These are phyloP conservation scores for Phorcus lineatus DNA, from an alignment of 2,888 invertebrate species.

Conservation along the genomic window DNA sequence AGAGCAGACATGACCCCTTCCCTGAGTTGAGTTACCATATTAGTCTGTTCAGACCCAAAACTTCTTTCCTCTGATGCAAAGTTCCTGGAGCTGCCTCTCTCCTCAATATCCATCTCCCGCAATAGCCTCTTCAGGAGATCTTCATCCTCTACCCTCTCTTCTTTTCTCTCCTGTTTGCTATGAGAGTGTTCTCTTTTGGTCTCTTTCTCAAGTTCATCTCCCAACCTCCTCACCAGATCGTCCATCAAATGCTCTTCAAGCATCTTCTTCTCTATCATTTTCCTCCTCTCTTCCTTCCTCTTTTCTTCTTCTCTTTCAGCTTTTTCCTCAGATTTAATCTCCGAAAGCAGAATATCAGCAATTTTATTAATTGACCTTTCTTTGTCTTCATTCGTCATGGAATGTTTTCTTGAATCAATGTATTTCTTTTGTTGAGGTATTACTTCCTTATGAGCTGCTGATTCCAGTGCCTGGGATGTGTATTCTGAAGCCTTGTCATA, in stretches of 20 bases:
- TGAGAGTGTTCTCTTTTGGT: not conserved
- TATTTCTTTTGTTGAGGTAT: no score
- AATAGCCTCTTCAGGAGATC: not conserved
- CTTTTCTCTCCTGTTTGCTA: conserved; percentile 2
- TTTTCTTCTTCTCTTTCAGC: not conserved
- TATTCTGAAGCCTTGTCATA: no score
- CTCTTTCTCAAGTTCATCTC: not conserved
- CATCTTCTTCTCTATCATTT: not conserved
- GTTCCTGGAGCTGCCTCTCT: not conserved
- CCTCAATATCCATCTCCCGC: not conserved
- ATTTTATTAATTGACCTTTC: not conserved
- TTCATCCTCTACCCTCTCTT: conserved; percentile 7
- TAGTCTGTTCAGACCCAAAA: no score
- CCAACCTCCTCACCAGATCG: not conserved
- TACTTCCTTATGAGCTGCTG: no score
- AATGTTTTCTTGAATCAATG: not conserved
- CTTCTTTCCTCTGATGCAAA: no score
- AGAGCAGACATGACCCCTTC: no score
- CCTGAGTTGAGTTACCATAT: no score
- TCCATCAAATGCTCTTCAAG: not conserved
- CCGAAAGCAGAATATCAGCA: not conserved
- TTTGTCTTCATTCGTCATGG: not conserved
- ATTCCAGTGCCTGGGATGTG: no score
- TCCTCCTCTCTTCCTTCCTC: conserved; percentile 10
- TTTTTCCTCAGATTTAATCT: conserved; percentile 17